A percentile compares a stretch with the other conserved stretches of the same genome.
phyloP scores from a whole-genome alignment of 1,140 invertebrate species.

The Pseudomyrmex concolor region DNA sequence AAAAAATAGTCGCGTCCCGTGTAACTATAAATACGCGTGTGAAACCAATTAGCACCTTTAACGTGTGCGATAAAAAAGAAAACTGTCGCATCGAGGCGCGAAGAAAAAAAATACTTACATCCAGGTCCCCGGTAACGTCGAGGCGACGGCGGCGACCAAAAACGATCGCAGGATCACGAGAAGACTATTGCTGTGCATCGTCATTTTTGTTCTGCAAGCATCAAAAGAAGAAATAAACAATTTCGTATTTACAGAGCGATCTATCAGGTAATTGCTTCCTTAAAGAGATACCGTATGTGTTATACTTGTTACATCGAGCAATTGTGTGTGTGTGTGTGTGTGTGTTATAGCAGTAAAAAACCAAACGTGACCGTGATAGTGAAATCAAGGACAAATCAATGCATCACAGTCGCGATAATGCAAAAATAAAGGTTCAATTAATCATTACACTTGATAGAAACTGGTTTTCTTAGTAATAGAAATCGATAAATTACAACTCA shows the following conservation, averaged over 20 bases:
- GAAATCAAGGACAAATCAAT: constrained; percentile 53
- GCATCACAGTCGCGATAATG: constrained; percentile 1
- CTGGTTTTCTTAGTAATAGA: not conserved
- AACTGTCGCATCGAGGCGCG: not conserved
- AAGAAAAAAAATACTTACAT: constrained; percentile 67
- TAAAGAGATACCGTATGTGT: not conserved
- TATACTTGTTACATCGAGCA: not conserved
- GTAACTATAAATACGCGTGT: constrained; percentile 46
- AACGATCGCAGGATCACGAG: constrained; percentile 61
- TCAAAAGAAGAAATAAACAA: not conserved
- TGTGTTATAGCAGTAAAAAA: not conserved
- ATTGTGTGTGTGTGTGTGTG: not conserved
- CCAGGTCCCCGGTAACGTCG: constrained; percentile 69
- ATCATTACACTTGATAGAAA: not conserved
- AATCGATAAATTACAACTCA: not conserved
- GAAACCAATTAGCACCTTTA: constrained; percentile 26
- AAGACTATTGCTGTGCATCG: constrained; percentile 13
- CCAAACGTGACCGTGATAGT: constrained; percentile 12
- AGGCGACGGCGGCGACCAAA: constrained; percentile 52
- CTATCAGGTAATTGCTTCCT: constrained; percentile 26
- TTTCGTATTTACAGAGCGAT: not conserved
- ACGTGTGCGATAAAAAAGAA: not conserved
- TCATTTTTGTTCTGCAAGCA: constrained; percentile 64
- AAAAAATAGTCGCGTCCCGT: constrained; percentile 49
- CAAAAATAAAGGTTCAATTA: constrained; percentile 23